Percentiles rank a stretch among this genome's conserved stretches.
Evolutionary conservation across 2,797 vertebrate species (phyloP).

Genomic region (Champsocephalus esox): DNA sequence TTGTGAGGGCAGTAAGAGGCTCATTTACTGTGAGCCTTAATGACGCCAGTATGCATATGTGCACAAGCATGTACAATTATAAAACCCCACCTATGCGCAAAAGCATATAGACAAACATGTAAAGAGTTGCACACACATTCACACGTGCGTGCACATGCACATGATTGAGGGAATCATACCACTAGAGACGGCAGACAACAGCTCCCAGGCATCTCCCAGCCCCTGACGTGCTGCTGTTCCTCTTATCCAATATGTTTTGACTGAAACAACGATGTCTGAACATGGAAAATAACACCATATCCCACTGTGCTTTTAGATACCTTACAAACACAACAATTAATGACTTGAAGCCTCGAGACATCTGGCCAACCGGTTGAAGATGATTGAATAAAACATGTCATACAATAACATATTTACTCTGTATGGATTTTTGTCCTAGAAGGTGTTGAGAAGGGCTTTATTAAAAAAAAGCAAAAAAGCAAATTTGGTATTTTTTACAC

Average conservation of each 20-base stretch:
- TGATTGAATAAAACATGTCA: constrained; percentile 47
- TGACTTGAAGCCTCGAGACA: constrained; percentile 72
- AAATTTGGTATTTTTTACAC: neutral
- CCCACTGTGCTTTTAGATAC: constrained; percentile 69
- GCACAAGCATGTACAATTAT: constrained; percentile 38
- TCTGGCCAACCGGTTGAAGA: constrained; percentile 72
- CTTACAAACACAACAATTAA: constrained; percentile 77
- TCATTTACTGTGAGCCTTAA: constrained; percentile 68
- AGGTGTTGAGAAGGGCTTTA: constrained; percentile 3
- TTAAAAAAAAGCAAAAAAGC: neutral
- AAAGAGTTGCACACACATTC: constrained; percentile 38
- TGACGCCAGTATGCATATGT: constrained; percentile 50
- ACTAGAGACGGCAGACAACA: constrained; percentile 73
- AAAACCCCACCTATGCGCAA: constrained; percentile 59
- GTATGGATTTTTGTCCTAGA: constrained; percentile 3
- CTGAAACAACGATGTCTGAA: constrained; percentile 77
- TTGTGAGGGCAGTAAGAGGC: constrained; percentile 71
- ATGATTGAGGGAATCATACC: constrained; percentile 68
- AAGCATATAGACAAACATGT: constrained; percentile 52
- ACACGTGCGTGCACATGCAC: constrained; percentile 43
- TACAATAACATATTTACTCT: neutral
- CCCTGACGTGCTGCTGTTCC: constrained; percentile 76
- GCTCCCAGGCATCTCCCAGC: constrained; percentile 81
- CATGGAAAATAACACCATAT: constrained; percentile 75
- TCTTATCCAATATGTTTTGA: constrained; percentile 84